phyloP scores from a whole-genome alignment of 1,140 invertebrate species.

The Drosophila leontia region DNA sequence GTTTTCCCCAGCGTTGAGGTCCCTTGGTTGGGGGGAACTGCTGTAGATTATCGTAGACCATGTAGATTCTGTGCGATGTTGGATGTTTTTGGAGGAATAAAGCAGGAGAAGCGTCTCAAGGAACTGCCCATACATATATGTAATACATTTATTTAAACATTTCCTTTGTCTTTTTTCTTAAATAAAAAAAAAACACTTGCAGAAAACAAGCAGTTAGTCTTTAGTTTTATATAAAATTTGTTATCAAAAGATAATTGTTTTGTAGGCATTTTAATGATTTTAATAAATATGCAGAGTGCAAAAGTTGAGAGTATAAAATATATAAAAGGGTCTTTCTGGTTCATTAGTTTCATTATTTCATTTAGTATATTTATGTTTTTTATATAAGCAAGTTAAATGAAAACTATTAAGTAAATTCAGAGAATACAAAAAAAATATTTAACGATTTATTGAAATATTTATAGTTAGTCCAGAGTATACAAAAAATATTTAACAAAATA shows the following conservation, averaged over 20 bases:
- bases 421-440: no score
- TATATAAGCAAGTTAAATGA: no score
- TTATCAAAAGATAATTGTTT: neutral
- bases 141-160: conserved; percentile 3
- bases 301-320: neutral
- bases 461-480: no score
- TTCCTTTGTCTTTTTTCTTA: neutral
- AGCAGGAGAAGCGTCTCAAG: neutral
- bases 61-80: conserved; percentile 1
- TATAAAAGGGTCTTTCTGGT: neutral
- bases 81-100: neutral
- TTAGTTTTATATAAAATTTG: neutral
- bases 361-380: neutral
- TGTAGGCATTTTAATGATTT: neutral
- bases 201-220: neutral
- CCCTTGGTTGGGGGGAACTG: neutral
- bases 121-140: neutral
- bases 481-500: no score
- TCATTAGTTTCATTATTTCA: neutral
- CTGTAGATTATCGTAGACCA: neutral
- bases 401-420: no score
- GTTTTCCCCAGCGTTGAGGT: neutral
- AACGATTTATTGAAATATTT: no score
- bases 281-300: neutral
- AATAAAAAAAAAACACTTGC: neutral